Evolutionary conservation across 2,797 vertebrate species (phyloP).

Genomic region (Caiman crocodilus): DNA sequence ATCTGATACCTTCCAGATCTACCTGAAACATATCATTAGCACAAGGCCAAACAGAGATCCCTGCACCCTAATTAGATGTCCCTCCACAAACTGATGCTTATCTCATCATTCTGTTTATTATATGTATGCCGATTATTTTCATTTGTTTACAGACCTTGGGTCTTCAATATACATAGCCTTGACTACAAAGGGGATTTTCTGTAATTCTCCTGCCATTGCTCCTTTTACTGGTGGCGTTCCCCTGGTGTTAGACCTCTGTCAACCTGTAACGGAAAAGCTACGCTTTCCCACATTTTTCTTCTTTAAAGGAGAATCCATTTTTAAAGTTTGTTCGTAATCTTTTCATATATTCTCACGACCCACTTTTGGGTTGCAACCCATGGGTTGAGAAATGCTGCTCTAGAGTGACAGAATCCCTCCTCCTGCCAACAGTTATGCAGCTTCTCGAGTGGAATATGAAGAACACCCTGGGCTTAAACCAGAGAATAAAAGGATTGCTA

Average conservation of each 20-base stretch:
- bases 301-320: too few relatives aligned
- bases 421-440: too few relatives aligned
- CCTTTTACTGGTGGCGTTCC: rapidly evolving
- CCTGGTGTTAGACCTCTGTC: neutral
- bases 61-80: rapidly evolving
- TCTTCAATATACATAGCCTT: rapidly evolving
- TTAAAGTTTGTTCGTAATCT: too few relatives aligned
- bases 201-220: neutral
- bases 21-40: rapidly evolving
- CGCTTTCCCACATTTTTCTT: too few relatives aligned
- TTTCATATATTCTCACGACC: too few relatives aligned
- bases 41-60: rapidly evolving
- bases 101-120: rapidly evolving
- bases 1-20: neutral
- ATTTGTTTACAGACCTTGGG: rapidly evolving
- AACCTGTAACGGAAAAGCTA: too few relatives aligned
- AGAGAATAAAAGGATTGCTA: neutral
- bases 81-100: rapidly evolving
- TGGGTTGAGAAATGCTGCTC: too few relatives aligned
- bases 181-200: rapidly evolving
- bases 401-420: too few relatives aligned
- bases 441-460: neutral
- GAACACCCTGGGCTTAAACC: neutral
- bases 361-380: too few relatives aligned
- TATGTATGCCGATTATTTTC: rapidly evolving